Evolutionary conservation across 2,888 invertebrate genomes (phyloP), one percentile per base, ranked within the genome.

Genomic region (Ectemnius lituratus): DNA sequence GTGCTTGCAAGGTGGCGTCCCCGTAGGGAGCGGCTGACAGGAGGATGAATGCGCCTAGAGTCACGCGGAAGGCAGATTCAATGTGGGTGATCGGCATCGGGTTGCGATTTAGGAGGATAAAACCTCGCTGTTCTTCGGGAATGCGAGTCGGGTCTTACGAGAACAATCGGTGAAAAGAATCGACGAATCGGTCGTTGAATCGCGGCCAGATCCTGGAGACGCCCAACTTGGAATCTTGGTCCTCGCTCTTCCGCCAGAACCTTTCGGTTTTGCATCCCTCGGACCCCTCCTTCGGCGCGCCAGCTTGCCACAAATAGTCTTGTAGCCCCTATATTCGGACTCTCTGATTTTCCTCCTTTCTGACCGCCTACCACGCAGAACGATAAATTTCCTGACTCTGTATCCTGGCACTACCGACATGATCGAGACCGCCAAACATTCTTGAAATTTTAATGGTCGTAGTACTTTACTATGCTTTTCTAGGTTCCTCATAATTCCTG

Each of bases 381-480:
- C 86, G 80, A 88, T 88, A 88, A 86, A 88, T 88, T 87, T 86
- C 70, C 83, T 79, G 73, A 80, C 83, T 86, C 85, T 85, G 86
- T 87, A 86, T 86, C 84, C 80, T 72, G 65, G 61, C 73, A 78
- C 79, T 84, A 69, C 80, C 66, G 58, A 61, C 72, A 68, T 68
- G 69, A 78, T 65, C 52, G 16, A 14, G 52, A 13, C 52, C 52
- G 16, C 14, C n/a, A 52, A 37, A 37, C 37, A 84, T 85, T 84
- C 82, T 77, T 81, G 77, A 83, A 79, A 83, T 83, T 77, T 73
- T 61, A 52, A 52, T 37, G 8, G 8, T 4, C 37, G 11, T 6
- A 8, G 37, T 37, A 37, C 37, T 37, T 37, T 6, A 1, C 8
- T 37, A 11, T 37, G 37, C 37, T 6, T 4, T 37, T 37, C 8